Conservation (phyloP, 2,888 invertebrate species). For the Nebria brevicollis region DNA sequence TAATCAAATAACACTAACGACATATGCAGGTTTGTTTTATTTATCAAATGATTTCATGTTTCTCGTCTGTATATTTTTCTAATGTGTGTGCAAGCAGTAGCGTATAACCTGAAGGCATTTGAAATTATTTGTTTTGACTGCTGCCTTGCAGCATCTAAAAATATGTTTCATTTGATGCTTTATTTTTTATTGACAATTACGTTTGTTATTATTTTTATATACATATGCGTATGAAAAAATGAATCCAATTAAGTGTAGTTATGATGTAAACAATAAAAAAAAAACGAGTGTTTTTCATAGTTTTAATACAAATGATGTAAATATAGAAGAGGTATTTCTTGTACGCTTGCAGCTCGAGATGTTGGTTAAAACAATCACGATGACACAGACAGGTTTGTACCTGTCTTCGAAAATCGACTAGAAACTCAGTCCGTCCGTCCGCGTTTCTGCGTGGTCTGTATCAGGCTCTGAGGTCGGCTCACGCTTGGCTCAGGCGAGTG, state of each 20-base stretch:
- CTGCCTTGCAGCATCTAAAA: background rate
- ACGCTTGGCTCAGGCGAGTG: no score
- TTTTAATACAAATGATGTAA: background rate
- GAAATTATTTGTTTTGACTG: background rate
- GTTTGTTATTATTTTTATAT: background rate
- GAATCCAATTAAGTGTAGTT: background rate
- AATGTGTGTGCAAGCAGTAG: background rate
- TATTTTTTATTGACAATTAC: background rate
- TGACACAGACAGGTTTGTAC: conserved; percentile 59
- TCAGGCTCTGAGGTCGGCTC: background rate
- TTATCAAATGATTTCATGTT: background rate
- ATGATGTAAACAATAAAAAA: background rate
- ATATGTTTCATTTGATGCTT: background rate
- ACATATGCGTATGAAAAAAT: background rate
- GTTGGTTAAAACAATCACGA: conserved; percentile 55
- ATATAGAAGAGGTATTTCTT: background rate
- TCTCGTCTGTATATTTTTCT: background rate
- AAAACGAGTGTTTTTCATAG: background rate
- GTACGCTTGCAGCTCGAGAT: conserved; percentile 54
- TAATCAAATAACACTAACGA: background rate
- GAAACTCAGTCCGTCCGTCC: conserved; percentile 38
- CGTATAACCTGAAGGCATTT: background rate
- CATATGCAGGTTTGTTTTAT: background rate
- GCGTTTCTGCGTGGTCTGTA: conserved; percentile 17
- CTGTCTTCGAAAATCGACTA: conserved; percentile 53